Evolutionary conservation across 37 sponge, comb jelly and placozoan genomes (phyloP), one percentile per base, ranked within the genome.

Genomic region (Geodia barretti): DNA sequence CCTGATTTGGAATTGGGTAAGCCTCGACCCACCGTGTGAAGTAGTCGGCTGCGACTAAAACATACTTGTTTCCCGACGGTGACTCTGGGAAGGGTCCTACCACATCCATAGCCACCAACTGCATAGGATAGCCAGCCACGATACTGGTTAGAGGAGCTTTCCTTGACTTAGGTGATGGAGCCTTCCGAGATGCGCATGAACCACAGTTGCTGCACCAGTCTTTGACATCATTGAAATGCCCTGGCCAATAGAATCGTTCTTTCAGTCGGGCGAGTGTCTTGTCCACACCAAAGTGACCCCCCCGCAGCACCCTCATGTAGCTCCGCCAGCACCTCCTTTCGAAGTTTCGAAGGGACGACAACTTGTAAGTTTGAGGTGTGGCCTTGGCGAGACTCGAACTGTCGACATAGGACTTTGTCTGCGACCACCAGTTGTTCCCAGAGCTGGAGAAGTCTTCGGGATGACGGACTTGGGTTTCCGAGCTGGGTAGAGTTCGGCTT

Each of bases 231-330:
- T 19, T 37, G 65, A 25, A 29, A 31, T 72, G 38, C 26, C 72
- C 62, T 2, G 82, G 82, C 82, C 82, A 81, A 35, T 81, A 81
- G 39, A 81, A 81, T 30, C 82, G 33, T 34, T 81, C 82, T 28
- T 81, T 70, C 38, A 81, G 73, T 54, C 42, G 35, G 63, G 25
- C 39, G 4, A 72, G 73, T 39, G 62, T n/a, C 47, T 64, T 72
- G 54, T 21, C n/a, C 73, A 20, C 23, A 33, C 20, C 64, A 41
- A 1, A 73, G 63, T 20, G 70, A 73, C 9, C 82, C 73, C 21
- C 82, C 73, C 25, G 20, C 8, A 40, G 36, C 73, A 60, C 64
- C 83, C 23, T 42, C 32, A 42, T 82, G 83, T 26, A 73, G 32
- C 28, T 24, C 38, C n/a, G 61, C 39, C 64, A 82, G 41, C 24